phyloP scores from a whole-genome alignment of 2,888 invertebrate species.

The Helleia helle region DNA sequence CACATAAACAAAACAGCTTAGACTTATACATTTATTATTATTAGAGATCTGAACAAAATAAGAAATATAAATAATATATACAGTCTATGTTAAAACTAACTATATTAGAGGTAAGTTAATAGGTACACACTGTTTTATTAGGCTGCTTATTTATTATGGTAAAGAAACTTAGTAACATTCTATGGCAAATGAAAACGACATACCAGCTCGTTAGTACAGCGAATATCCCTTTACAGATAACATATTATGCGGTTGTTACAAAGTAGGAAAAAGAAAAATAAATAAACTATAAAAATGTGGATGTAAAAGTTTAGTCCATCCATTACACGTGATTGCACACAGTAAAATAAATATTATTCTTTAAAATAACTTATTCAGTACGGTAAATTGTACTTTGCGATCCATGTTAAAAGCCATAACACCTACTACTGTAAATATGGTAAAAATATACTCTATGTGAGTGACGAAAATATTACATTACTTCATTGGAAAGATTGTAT shows the following conservation, averaged over 20 bases:
- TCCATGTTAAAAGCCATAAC: constrained; percentile 23
- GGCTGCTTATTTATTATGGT: constrained; percentile 46
- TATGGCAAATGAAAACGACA: constrained; percentile 48
- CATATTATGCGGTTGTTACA: constrained; percentile 27
- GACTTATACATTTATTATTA: constrained; percentile 76
- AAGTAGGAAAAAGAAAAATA: too few relatives aligned
- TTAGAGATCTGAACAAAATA: constrained; percentile 76
- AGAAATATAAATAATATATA: constrained; percentile 75
- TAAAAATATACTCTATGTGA: constrained; percentile 30
- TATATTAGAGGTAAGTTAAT: constrained; percentile 72
- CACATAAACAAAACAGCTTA: constrained; percentile 33
- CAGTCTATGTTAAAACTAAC: constrained; percentile 75
- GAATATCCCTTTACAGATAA: constrained; percentile 33
- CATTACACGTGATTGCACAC: constrained; percentile 58
- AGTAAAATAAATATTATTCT: constrained; percentile 38
- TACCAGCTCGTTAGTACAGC: constrained; percentile 40
- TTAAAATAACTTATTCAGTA: constrained; percentile 33
- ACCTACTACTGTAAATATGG: constrained; percentile 31
- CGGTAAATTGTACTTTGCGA: constrained; percentile 35
- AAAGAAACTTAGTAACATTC: constrained; percentile 33
- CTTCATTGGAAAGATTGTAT: constrained; percentile 6
- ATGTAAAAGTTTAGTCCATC: constrained; percentile 64
- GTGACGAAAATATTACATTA: constrained; percentile 27
- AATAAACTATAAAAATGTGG: constrained; percentile 35
- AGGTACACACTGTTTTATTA: constrained; percentile 67